Base-by-base conservation (phyloP, 1,140 invertebrate genomes). In the Notospermus geniculatus region DNA sequence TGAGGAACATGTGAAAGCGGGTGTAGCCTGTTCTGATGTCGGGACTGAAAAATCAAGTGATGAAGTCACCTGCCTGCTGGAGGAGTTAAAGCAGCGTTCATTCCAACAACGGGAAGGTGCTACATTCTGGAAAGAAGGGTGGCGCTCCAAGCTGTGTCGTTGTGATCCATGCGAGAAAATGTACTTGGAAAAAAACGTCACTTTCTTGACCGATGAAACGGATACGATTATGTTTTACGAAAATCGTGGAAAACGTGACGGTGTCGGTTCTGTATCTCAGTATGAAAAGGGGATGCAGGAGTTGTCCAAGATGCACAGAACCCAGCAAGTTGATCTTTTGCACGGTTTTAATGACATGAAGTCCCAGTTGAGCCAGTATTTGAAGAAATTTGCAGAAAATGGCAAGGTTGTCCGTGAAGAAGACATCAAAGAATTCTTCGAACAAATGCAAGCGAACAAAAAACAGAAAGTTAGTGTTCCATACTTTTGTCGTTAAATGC, bases 351-450 rank as follows among this genome's bases (percentile, higher is more conserved):
- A 93, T 77, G 88, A 89, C 68, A 87, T 97, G 86, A 92, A 93
- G 71, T 87, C 89, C 53, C 87, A 90, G 65, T 80, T 97, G 25
- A 87, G 87, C 65, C 88, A 93, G 53, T 97, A 91, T 79, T 82
- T 97, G 46, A 88, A 91, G 70, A 89, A 89, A 64, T 95, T 96
- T 81, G 92, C 88, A 41, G 88, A 91, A 62, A 22, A 54, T 52
- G 50, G 36, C 19, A 43, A 76, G 76, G 87, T 95, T 7, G 92
- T 97, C 0, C 86, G 89, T 54, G 90, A 91, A 74, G 91, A 95
- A 76, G 93, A 97, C 75, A 93, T 97, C 41, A 87, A 88, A 67
- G 89, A 90, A 65, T 97, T 97, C 78, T 96, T 97, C 78, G 87
- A 86, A 0, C 86, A 85, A 65, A 89, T 95, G 86, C 86, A 88